phyloP scores from a whole-genome alignment of 2,797 vertebrate species.

The Macropus fuliginosus region DNA sequence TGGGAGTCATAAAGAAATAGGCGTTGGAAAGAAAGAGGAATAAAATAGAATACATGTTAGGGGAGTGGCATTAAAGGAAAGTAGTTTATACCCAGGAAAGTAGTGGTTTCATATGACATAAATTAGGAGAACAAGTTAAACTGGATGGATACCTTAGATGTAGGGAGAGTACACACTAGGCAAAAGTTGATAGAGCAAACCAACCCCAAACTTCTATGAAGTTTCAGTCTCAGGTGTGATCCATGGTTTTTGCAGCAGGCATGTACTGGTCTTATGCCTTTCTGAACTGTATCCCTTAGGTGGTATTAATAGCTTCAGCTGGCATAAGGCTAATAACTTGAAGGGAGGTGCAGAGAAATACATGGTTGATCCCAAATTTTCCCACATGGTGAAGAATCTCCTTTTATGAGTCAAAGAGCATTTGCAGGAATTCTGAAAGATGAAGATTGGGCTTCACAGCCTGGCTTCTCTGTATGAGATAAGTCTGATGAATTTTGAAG shows the following conservation, averaged over 20 bases:
- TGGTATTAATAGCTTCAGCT: neutral
- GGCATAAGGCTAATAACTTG: neutral
- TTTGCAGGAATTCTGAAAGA: neutral
- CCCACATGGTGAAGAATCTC: neutral
- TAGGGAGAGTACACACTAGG: neutral
- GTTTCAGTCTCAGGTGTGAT: neutral
- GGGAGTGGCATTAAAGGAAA: neutral
- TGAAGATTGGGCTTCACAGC: neutral
- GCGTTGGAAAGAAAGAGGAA: neutral
- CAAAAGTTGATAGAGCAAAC: neutral
- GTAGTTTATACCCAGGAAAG: neutral
- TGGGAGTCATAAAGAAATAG: neutral
- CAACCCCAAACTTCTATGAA: neutral
- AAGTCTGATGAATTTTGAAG: neutral
- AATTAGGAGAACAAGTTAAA: neutral
- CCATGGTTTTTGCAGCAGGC: neutral
- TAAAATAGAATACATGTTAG: neutral
- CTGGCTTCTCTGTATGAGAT: neutral
- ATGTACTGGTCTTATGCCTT: neutral
- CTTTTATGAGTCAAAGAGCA: neutral
- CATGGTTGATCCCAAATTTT: neutral
- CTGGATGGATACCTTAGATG: neutral
- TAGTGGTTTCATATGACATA: neutral
- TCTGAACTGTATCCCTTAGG: neutral
- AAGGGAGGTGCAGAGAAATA: neutral